A percentile compares a stretch with the other conserved stretches of the same genome.
phyloP scores from a whole-genome alignment of 1,140 invertebrate species.

The Antheraea mylitta region DNA sequence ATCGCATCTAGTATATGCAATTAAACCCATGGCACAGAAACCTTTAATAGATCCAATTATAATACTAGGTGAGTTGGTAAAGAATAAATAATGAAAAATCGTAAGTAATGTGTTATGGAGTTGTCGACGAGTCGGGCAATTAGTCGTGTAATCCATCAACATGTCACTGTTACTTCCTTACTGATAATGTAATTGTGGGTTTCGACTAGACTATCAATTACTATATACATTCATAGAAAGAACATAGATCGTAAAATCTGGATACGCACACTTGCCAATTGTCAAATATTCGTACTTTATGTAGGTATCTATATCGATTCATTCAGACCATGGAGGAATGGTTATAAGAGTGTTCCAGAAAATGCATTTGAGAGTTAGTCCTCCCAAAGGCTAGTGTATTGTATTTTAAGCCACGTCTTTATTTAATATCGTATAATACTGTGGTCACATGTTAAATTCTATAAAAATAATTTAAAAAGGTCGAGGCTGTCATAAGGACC shows the following conservation, averaged over 20 bases:
- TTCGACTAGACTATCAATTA: background rate
- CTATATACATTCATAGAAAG: background rate
- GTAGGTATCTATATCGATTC: too few species aligned
- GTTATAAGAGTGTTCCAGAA: too few species aligned
- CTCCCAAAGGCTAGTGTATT: too few species aligned
- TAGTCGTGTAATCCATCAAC: constrained; percentile 43
- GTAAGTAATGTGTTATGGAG: constrained; percentile 41
- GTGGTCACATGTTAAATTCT: too few species aligned
- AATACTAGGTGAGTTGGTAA: constrained; percentile 38
- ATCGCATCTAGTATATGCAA: background rate
- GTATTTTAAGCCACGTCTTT: too few species aligned
- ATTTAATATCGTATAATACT: too few species aligned
- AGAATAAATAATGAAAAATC: constrained; percentile 56
- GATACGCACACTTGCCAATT: too few species aligned
- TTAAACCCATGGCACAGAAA: constrained; percentile 13
- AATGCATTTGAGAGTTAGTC: too few species aligned
- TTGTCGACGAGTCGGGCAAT: constrained; percentile 34
- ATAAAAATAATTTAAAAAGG: too few species aligned
- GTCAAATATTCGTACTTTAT: too few species aligned
- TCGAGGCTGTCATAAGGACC: too few species aligned
- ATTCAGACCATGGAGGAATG: too few species aligned
- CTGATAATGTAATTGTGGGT: background rate
- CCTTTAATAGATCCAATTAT: constrained; percentile 43
- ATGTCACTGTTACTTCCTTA: constrained; percentile 13
- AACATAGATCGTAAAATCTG: background rate